These are phyloP conservation scores for Elegia similella DNA, from an alignment of 2,888 invertebrate genomes.

Conservation along the genomic window DNA sequence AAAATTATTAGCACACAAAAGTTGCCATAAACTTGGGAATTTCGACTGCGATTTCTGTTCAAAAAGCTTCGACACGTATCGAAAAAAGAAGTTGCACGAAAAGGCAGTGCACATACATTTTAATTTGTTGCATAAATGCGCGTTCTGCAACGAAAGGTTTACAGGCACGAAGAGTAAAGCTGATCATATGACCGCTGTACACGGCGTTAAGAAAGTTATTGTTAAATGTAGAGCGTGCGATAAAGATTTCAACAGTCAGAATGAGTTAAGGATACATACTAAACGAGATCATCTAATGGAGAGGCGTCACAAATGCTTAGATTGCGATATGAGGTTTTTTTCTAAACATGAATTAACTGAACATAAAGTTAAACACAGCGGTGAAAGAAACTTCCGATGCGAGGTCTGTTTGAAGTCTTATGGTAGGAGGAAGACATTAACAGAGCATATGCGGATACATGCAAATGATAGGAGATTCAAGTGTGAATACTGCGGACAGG, in stretches of 20 bases:
- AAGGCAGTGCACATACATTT: constrained; percentile 42
- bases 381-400: constrained; percentile 42
- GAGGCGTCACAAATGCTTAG: constrained; percentile 45
- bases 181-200: constrained; percentile 36
- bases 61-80: constrained; percentile 55
- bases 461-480: constrained; percentile 39
- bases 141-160: constrained; percentile 39
- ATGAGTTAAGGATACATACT: constrained; percentile 47
- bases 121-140: constrained; percentile 35
- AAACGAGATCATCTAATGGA: constrained; percentile 58
- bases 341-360: constrained; percentile 41
- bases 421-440: constrained; percentile 38
- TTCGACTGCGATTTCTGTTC: constrained; percentile 39
- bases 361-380: constrained; percentile 45
- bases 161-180: constrained; percentile 35
- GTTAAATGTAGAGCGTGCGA: constrained; percentile 54
- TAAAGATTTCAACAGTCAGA: constrained; percentile 42
- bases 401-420: constrained; percentile 46
- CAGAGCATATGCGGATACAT: constrained; percentile 50
- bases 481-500: constrained; percentile 39
- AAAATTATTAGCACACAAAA: constrained; percentile 12
- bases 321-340: constrained; percentile 54
- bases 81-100: constrained; percentile 55
- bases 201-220: constrained; percentile 30
- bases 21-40: constrained; percentile 28